These are phyloP conservation scores for Leptestheria dahalacensis DNA, from an alignment of 1,140 invertebrate species.

Conservation along the genomic window DNA sequence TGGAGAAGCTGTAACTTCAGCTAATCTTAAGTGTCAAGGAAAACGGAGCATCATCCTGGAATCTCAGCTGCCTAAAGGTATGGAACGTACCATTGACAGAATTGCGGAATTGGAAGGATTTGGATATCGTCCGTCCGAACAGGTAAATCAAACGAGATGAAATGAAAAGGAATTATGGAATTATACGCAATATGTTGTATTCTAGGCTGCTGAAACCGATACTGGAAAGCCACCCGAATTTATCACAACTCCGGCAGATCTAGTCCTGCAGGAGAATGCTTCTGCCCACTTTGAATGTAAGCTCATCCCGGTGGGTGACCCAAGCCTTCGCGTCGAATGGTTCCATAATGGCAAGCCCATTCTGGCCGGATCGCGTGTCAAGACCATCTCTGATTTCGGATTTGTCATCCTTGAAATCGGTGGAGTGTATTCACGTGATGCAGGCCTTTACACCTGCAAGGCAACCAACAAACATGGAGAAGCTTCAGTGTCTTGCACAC, in stretches of 20 bases:
- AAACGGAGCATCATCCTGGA: slow-evolving; percentile 83
- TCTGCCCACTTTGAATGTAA: slow-evolving; percentile 85
- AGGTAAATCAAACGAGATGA: not conserved
- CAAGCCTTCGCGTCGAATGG: slow-evolving; percentile 87
- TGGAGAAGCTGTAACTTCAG: slow-evolving; percentile 84
- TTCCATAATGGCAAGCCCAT: slow-evolving; percentile 87
- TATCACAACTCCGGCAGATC: slow-evolving; percentile 68
- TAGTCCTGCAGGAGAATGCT: slow-evolving; percentile 70
- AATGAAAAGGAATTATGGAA: not conserved
- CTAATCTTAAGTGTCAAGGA: slow-evolving; percentile 65
- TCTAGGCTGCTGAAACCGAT: slow-evolving; percentile 53
- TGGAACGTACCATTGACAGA: slow-evolving; percentile 83
- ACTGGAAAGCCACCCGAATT: slow-evolving; percentile 82
- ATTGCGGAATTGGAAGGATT: slow-evolving; percentile 84
- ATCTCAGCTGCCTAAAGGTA: slow-evolving; percentile 77
- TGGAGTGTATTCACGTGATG: slow-evolving; percentile 71
- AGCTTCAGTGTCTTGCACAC: slow-evolving; percentile 66
- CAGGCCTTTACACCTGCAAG: slow-evolving; percentile 78
- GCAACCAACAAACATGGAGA: slow-evolving; percentile 80
- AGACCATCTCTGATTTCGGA: slow-evolving; percentile 85
- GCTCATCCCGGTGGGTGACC: slow-evolving; percentile 75
- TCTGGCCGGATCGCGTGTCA: slow-evolving; percentile 68
- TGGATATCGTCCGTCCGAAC: slow-evolving; percentile 32
- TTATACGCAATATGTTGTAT: slow-evolving; percentile 21
- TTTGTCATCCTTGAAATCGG: slow-evolving; percentile 83